Evolutionary conservation across 2,113 vertebrate species (phyloP).

Genomic region (Trematocara marginatum): DNA sequence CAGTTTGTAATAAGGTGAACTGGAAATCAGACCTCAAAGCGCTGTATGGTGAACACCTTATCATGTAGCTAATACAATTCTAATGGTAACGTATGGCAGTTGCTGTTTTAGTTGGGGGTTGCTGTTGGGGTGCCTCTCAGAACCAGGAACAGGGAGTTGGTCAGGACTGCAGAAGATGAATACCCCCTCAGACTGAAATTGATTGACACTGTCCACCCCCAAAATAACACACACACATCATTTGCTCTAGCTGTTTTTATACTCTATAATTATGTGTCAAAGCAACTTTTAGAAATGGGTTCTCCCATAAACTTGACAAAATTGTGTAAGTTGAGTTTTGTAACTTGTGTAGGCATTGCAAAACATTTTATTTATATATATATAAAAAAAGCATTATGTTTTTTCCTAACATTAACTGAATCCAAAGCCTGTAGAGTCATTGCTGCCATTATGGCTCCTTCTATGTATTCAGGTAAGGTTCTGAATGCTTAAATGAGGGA

Average conservation of each 20-base stretch:
- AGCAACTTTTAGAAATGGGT: not conserved
- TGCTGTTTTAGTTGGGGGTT: not conserved
- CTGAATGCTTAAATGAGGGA: not conserved
- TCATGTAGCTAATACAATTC: not conserved
- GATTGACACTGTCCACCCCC: not conserved
- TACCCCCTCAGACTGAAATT: not conserved
- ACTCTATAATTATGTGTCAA: not conserved
- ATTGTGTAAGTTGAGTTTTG: not conserved
- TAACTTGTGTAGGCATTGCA: not conserved
- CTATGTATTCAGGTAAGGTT: not conserved
- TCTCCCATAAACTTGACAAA: not conserved
- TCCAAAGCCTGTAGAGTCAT: not conserved
- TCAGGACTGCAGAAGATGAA: not conserved
- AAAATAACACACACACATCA: not conserved
- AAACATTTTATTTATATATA: not conserved
- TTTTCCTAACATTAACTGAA: not conserved
- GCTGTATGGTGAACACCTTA: not conserved
- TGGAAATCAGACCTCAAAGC: not conserved
- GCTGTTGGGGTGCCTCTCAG: not conserved
- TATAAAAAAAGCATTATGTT: not conserved
- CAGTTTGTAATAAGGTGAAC: not conserved
- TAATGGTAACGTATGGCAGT: not conserved
- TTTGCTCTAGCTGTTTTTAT: not conserved
- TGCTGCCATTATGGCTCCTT: not conserved
- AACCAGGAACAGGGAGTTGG: not conserved